A percentile compares a stretch with the other conserved stretches of the same genome.
phyloP scores from a whole-genome alignment of 2,797 vertebrate species.

The Myotis findleyi region DNA sequence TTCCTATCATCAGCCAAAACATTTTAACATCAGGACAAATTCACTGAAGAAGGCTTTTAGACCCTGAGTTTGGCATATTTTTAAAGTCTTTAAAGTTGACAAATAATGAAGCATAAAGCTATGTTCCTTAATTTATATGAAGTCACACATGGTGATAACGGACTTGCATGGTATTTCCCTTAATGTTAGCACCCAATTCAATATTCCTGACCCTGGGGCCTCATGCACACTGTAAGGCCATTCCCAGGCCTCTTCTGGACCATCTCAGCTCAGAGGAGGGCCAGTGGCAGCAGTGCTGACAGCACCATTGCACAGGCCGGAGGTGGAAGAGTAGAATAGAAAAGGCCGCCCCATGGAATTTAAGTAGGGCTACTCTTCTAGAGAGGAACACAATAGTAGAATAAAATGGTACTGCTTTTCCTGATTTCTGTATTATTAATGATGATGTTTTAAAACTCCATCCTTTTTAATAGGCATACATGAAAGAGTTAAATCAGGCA shows the following conservation, averaged over 20 bases:
- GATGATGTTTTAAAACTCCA: neutral
- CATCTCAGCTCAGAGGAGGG: neutral
- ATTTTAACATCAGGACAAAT: neutral
- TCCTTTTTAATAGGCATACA: neutral
- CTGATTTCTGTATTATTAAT: neutral
- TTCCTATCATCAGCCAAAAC: neutral
- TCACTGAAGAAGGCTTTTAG: neutral
- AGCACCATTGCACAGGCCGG: neutral
- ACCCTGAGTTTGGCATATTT: neutral
- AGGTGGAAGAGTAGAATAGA: neutral
- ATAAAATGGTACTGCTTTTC: neutral
- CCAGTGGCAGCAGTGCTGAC: neutral
- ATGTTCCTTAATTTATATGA: neutral
- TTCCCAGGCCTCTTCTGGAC: neutral
- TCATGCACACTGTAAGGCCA: neutral
- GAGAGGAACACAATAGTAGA: neutral
- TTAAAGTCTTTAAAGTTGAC: constrained; percentile 47
- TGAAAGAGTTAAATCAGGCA: neutral
- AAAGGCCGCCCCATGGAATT: neutral
- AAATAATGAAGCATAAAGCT: constrained; percentile 11
- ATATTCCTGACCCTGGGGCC: neutral
- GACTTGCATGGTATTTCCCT: neutral
- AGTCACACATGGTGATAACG: neutral
- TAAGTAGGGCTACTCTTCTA: neutral
- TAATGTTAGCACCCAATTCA: neutral